These are phyloP conservation scores for Spialia ferax DNA, from an alignment of 2,888 invertebrate species.

Conservation along the genomic window DNA sequence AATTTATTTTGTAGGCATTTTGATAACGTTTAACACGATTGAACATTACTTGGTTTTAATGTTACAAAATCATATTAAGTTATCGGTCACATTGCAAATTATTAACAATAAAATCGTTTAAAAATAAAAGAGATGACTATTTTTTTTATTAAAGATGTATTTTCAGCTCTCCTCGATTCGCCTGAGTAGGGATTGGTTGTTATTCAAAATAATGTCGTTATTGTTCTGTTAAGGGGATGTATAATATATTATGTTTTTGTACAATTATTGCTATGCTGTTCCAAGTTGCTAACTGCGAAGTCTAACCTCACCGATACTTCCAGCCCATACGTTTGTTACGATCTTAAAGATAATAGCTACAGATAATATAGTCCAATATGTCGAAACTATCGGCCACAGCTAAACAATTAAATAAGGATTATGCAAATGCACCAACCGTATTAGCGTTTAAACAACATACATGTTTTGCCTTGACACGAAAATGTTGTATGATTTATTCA, in stretches of 20 bases:
- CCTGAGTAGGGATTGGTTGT: too few species aligned
- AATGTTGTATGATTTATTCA: slow-evolving; percentile 37
- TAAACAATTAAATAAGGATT: slow-evolving; percentile 53
- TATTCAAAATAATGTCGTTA: too few species aligned
- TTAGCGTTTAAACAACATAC: slow-evolving; percentile 18
- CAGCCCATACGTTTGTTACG: not conserved
- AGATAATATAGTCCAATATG: slow-evolving; percentile 17
- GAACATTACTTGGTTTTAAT: too few species aligned
- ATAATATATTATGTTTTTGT: too few species aligned
- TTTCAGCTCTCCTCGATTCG: too few species aligned
- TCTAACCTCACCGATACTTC: not conserved
- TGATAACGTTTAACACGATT: not conserved
- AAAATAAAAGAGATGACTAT: too few species aligned
- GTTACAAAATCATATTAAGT: too few species aligned
- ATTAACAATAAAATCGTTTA: too few species aligned
- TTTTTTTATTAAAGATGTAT: too few species aligned
- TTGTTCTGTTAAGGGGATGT: too few species aligned
- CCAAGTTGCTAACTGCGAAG: not conserved
- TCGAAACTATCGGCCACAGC: slow-evolving; percentile 46
- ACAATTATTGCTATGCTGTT: too few species aligned
- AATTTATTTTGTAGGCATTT: slow-evolving; percentile 27
- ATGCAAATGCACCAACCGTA: slow-evolving; percentile 47
- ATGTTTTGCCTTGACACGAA: slow-evolving; percentile 46
- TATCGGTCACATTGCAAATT: too few species aligned
- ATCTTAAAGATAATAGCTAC: not conserved